Conservation (phyloP, 2,888 invertebrate genomes). For the Helobdella robusta region DNA sequence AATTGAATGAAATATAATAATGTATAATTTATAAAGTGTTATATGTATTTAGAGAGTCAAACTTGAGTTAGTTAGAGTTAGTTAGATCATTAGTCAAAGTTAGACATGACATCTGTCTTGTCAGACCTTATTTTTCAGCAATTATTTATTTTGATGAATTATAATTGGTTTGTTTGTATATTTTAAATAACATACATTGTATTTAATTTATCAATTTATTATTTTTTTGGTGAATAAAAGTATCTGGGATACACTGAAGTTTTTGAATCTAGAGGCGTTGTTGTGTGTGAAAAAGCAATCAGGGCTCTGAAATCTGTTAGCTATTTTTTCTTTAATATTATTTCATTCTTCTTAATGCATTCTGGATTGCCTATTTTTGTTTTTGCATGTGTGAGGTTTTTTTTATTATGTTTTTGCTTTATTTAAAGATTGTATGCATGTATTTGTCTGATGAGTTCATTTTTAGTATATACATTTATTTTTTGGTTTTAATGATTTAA, state of each 20-base stretch:
- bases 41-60: background rate
- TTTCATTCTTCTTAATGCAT: background rate
- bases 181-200: background rate
- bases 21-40: too few species aligned
- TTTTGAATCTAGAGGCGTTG: conserved; percentile 97
- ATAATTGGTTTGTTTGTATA: background rate
- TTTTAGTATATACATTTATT: too few species aligned
- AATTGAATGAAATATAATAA: too few species aligned
- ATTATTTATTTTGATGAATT: conserved; percentile 1
- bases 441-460: background rate
- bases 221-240: conserved; percentile 44
- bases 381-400: too few species aligned
- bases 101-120: background rate
- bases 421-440: background rate
- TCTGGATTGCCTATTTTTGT: background rate
- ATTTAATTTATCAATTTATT: background rate
- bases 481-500: too few species aligned
- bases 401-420: background rate
- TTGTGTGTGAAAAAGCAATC: conserved; percentile 96
- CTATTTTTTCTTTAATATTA: conserved; percentile 20
- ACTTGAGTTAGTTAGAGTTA: background rate
- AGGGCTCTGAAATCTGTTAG: conserved; percentile 76
- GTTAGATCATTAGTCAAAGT: background rate
- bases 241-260: conserved; percentile 98
- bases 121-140: too few species aligned